phyloP scores from a whole-genome alignment of 2,888 invertebrate species.

The Machimus atricapillus region DNA sequence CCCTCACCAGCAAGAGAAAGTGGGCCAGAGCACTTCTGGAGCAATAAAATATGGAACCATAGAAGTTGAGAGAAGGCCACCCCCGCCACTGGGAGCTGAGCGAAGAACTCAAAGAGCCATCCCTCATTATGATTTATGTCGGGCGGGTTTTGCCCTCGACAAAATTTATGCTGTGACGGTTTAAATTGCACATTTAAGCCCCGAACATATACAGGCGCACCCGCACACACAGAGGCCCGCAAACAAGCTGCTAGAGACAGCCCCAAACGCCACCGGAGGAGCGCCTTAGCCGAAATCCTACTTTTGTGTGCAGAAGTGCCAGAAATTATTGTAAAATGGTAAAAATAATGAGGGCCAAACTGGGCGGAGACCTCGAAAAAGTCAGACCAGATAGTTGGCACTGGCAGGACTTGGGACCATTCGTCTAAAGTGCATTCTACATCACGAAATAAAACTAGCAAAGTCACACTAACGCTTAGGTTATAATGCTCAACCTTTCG shows the following conservation, averaged over 20 bases:
- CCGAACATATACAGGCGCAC: background rate
- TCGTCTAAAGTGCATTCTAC: background rate
- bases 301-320: conserved; percentile 8
- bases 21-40: conserved; percentile 21
- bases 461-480: background rate
- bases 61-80: conserved; percentile 37
- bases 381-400: background rate
- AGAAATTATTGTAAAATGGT: conserved; percentile 27
- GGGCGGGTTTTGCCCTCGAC: conserved; percentile 47
- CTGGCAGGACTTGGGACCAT: background rate
- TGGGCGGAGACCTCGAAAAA: background rate
- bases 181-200: conserved; percentile 48
- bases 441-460: background rate
- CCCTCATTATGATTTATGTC: conserved; percentile 48
- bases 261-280: background rate
- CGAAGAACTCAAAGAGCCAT: conserved; percentile 47
- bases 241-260: conserved; percentile 28
- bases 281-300: conserved; percentile 29
- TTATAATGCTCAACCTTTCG: background rate
- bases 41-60: conserved; percentile 40
- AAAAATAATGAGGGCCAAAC: conserved; percentile 14
- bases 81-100: conserved; percentile 29
- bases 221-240: background rate
- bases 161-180: conserved; percentile 48
- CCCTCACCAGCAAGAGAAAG: conserved; percentile 14